A percentile compares a stretch with the other conserved stretches of the same genome.
Evolutionary conservation across 2,797 vertebrate genomes (phyloP).

Genomic region (Scomberomorus guttatus): DNA sequence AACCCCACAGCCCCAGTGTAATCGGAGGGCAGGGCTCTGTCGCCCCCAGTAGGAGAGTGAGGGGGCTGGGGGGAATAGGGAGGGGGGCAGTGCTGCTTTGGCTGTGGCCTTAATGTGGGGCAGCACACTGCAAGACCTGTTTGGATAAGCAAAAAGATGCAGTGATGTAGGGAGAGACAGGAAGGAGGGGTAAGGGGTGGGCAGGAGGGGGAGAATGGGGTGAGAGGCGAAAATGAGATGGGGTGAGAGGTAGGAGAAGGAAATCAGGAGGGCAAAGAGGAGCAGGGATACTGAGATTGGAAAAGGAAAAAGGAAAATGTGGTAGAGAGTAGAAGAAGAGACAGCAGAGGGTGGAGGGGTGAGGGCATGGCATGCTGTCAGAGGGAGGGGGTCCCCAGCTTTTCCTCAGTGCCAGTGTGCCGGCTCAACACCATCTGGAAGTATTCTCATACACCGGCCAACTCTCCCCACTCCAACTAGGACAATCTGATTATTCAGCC

Average conservation of each 20-base stretch:
- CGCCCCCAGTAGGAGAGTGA: slow-evolving; percentile 82
- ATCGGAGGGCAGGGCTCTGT: slow-evolving; percentile 94
- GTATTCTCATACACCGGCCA: slow-evolving; percentile 86
- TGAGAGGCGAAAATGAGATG: slow-evolving; percentile 48
- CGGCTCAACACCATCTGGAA: slow-evolving; percentile 92
- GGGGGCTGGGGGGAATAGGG: slow-evolving; percentile 71
- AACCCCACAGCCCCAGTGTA: slow-evolving; percentile 93
- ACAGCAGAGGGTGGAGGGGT: slow-evolving; percentile 42
- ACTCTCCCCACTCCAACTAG: slow-evolving; percentile 80
- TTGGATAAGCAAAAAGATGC: slow-evolving; percentile 70
- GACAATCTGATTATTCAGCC: slow-evolving; percentile 80
- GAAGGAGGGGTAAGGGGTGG: slow-evolving; percentile 30
- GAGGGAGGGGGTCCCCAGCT: slow-evolving; percentile 75
- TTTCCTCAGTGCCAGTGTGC: slow-evolving; percentile 85
- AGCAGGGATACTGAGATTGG: slow-evolving; percentile 35
- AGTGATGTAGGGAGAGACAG: slow-evolving; percentile 25
- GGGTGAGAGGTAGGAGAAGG: slow-evolving; percentile 37
- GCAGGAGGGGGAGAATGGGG: slow-evolving; percentile 22
- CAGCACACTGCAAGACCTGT: slow-evolving; percentile 72
- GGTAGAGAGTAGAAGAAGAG: slow-evolving; percentile 19
- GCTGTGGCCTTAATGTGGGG: slow-evolving; percentile 83
- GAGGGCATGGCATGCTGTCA: slow-evolving; percentile 60
- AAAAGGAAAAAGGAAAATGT: slow-evolving; percentile 41
- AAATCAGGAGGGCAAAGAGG: slow-evolving; percentile 51
- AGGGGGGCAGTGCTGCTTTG: slow-evolving; percentile 82